Conservation (phyloP, 2,797 vertebrate genomes). For the Threskiornis aethiopicus region DNA sequence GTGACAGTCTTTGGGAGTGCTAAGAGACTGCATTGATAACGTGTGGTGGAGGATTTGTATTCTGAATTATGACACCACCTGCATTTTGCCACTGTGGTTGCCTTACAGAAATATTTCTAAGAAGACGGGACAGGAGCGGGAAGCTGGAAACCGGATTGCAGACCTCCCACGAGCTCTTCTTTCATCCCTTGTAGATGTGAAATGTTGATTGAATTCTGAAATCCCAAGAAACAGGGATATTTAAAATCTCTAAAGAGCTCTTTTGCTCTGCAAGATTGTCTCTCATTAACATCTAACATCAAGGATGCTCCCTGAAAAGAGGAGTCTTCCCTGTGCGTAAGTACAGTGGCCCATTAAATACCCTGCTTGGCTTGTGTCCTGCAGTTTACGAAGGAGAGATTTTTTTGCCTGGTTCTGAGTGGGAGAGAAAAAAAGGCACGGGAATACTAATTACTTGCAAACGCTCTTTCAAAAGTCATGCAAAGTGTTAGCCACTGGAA, state of each 20-base stretch:
- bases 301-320: background rate
- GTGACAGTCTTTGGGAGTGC: background rate
- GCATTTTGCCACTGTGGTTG: background rate
- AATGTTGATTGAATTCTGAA: slow-evolving; percentile 11
- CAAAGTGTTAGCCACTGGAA: background rate
- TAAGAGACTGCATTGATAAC: background rate
- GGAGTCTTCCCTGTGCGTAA: background rate
- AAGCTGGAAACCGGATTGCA: background rate
- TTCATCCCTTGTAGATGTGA: background rate
- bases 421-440: background rate
- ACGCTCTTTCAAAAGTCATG: background rate
- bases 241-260: background rate
- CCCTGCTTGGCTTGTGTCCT: background rate
- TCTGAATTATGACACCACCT: background rate
- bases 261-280: background rate
- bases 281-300: background rate
- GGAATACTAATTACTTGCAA: background rate
- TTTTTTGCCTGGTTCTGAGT: background rate
- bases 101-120: background rate
- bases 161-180: background rate
- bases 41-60: background rate
- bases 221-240: background rate
- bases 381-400: background rate
- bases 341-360: background rate
- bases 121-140: background rate